Percentiles rank a stretch among this genome's conserved stretches.
These are phyloP conservation scores for Arctia plantaginis DNA, from an alignment of 2,888 invertebrate genomes.

Conservation along the genomic window DNA sequence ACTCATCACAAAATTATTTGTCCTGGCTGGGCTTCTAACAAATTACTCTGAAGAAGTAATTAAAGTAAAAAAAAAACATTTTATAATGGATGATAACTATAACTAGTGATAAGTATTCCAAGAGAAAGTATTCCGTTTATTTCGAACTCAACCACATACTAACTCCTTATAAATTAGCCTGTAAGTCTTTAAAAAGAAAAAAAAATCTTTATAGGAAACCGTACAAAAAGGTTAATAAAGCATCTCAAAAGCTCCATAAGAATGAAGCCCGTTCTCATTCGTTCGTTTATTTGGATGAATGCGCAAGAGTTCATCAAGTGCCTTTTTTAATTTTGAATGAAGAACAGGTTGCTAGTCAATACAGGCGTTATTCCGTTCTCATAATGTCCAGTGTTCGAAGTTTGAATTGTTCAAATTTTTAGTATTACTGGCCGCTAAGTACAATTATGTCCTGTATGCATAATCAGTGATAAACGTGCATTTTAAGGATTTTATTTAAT, in stretches of 20 bases:
- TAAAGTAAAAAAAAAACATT: too few species aligned
- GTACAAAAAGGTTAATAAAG: constrained; percentile 6
- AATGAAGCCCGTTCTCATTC: constrained; percentile 18
- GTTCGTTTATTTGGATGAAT: constrained; percentile 26
- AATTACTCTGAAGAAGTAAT: background rate
- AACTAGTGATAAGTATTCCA: background rate
- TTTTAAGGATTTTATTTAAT: background rate
- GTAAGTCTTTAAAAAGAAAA: background rate
- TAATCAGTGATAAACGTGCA: background rate
- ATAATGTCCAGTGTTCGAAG: constrained; percentile 7
- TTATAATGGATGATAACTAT: too few species aligned
- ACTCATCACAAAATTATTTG: background rate
- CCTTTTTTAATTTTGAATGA: constrained; percentile 20
- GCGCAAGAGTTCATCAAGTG: constrained; percentile 23
- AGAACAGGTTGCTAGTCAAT: constrained; percentile 24
- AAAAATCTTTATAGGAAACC: background rate
- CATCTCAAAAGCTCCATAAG: constrained; percentile 7
- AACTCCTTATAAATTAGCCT: background rate
- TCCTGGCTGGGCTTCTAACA: background rate
- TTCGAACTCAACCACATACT: background rate
- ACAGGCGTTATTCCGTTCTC: constrained; percentile 15
- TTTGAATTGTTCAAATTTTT: constrained; percentile 22
- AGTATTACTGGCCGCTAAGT: background rate
- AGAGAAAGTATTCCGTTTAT: background rate
- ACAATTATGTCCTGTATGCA: background rate